Conservation (phyloP, 35 echinoderm and acorn worm genomes). For the Ptychodera flava region DNA sequence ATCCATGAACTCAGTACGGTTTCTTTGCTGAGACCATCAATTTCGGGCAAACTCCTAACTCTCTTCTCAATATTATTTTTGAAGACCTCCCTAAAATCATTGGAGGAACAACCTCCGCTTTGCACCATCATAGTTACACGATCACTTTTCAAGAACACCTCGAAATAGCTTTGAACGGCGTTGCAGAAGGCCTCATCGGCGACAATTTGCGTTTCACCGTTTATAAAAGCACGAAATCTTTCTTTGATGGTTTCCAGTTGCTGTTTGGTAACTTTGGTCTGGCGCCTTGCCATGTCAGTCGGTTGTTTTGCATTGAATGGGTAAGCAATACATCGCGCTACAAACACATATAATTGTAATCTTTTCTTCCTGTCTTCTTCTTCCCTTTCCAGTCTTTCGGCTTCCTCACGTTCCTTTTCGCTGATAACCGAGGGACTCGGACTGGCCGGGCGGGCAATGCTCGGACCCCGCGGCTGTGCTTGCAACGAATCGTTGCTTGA, state of each 20-base stretch:
- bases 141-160: slow-evolving; percentile 97
- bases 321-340: slow-evolving; percentile 95
- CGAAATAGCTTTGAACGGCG: slow-evolving; percentile 94
- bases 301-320: slow-evolving; percentile 99
- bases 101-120: slow-evolving; percentile 91
- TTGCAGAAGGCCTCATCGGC: slow-evolving; percentile 99
- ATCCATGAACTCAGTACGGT: slow-evolving; percentile 98
- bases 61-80: slow-evolving; percentile 96
- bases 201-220: slow-evolving; percentile 97
- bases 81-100: slow-evolving; percentile 94
- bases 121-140: slow-evolving; percentile 94
- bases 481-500: slow-evolving; percentile 82
- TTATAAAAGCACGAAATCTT: slow-evolving; percentile 88
- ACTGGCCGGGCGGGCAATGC: slow-evolving; percentile 62
- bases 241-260: slow-evolving; percentile 94
- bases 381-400: slow-evolving; percentile 66
- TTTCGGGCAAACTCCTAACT: slow-evolving; percentile 91
- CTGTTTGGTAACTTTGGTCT: slow-evolving; percentile 85
- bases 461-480: slow-evolving; percentile 37
- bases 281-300: slow-evolving; percentile 88
- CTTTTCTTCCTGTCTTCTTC: slow-evolving; percentile 97
- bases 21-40: slow-evolving; percentile 97
- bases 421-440: slow-evolving; percentile 59
- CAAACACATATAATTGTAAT: slow-evolving; percentile 96
- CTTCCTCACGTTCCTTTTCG: slow-evolving; percentile 71